These are phyloP conservation scores for Sebastes elongatus DNA, from an alignment of 2,797 vertebrate genomes.

Conservation along the genomic window DNA sequence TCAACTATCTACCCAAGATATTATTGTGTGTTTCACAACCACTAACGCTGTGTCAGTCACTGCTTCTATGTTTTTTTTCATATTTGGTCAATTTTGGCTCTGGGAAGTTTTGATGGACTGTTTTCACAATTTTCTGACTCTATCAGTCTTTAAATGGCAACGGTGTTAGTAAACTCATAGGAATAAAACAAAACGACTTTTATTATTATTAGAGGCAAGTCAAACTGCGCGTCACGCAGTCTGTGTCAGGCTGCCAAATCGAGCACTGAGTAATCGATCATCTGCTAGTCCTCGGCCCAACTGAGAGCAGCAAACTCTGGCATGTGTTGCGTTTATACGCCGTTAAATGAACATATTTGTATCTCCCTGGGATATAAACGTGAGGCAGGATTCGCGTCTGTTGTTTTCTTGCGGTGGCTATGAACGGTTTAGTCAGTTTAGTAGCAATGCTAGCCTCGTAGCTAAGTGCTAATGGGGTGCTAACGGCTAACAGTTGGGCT, in stretches of 20 bases:
- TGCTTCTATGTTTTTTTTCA: background rate
- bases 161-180: accelerated
- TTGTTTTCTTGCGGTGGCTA: background rate
- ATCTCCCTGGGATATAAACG: background rate
- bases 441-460: background rate
- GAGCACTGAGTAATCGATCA: slow-evolving; percentile 57
- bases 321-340: slow-evolving; percentile 4
- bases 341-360: background rate
- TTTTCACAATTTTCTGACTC: background rate
- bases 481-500: slow-evolving; percentile 46
- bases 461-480: slow-evolving; percentile 52
- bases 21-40: background rate
- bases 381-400: background rate
- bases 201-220: slow-evolving; percentile 5
- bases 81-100: background rate
- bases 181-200: background rate
- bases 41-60: background rate
- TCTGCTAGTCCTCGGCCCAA: slow-evolving; percentile 24
- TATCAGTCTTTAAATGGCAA: too few relatives aligned
- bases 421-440: background rate
- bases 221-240: slow-evolving; percentile 28
- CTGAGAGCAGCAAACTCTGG: slow-evolving; percentile 23
- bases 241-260: slow-evolving; percentile 58
- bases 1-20: background rate
- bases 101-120: background rate